Evolutionary conservation across 2,113 vertebrate genomes (phyloP).

Genomic region (Neolamprologus sp.): DNA sequence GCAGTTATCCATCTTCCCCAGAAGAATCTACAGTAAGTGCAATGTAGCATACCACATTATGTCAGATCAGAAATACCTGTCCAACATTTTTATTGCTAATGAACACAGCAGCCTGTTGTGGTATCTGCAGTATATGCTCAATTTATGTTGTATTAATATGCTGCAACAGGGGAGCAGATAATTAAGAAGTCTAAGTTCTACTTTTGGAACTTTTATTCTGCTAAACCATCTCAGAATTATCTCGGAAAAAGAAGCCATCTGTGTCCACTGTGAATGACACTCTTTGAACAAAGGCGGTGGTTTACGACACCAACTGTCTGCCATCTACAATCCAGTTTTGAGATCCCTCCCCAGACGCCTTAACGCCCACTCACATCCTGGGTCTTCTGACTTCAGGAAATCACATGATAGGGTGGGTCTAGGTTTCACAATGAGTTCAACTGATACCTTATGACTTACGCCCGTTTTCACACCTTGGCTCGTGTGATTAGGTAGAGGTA

Average conservation of each 20-base stretch:
- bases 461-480: background rate
- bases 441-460: fast-evolving
- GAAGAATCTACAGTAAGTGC: background rate
- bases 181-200: background rate
- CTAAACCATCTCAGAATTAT: background rate
- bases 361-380: background rate
- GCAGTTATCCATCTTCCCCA: background rate
- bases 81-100: background rate
- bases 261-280: background rate
- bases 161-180: background rate
- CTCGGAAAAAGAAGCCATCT: background rate
- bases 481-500: background rate
- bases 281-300: background rate
- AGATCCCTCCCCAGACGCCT: background rate
- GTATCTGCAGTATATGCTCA: background rate
- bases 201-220: background rate
- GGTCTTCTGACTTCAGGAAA: background rate
- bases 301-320: background rate
- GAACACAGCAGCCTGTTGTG: background rate
- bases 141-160: background rate
- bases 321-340: background rate
- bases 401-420: background rate
- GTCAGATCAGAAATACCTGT: background rate
- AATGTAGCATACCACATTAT: background rate
- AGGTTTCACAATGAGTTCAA: background rate